Percentiles rank a stretch among this genome's conserved stretches.
phyloP scores from a whole-genome alignment of 2,888 invertebrate genomes.

The Cyclophora punctaria region DNA sequence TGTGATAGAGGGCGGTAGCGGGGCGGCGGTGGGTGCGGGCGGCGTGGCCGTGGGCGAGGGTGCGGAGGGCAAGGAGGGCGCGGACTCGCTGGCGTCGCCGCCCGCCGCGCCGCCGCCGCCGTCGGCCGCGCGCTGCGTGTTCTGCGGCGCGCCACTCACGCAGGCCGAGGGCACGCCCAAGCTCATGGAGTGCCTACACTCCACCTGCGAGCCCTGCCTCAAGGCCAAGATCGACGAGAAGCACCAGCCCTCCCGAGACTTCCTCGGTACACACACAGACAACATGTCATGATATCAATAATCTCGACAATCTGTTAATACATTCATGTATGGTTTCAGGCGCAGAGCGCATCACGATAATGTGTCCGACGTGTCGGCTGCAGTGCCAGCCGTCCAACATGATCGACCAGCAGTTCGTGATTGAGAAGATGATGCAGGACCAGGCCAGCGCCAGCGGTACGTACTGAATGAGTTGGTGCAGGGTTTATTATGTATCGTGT shows the following conservation, averaged over 20 bases:
- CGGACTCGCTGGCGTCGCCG: constrained; percentile 53
- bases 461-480: too few species aligned
- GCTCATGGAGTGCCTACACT: constrained; percentile 91
- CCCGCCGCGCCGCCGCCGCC: constrained; percentile 34
- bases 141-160: constrained; percentile 54
- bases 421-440: constrained; percentile 77
- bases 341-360: constrained; percentile 61
- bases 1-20: constrained; percentile 5
- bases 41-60: constrained; percentile 15
- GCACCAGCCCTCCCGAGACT: constrained; percentile 50
- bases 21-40: constrained; percentile 11
- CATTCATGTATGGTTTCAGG: constrained; percentile 27
- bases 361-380: constrained; percentile 84
- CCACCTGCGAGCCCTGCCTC: constrained; percentile 86
- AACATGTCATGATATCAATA: too few species aligned
- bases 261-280: constrained; percentile 35
- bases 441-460: constrained; percentile 45
- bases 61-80: constrained; percentile 30
- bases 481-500: too few species aligned
- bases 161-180: constrained; percentile 78
- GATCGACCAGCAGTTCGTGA: constrained; percentile 89
- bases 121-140: constrained; percentile 69
- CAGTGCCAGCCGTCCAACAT: constrained; percentile 82
- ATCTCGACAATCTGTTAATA: too few species aligned
- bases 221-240: constrained; percentile 77